Evolutionary conservation across 2,113 vertebrate species (phyloP), one percentile per base, ranked within the genome.

Genomic region (Lates calcarifer): DNA sequence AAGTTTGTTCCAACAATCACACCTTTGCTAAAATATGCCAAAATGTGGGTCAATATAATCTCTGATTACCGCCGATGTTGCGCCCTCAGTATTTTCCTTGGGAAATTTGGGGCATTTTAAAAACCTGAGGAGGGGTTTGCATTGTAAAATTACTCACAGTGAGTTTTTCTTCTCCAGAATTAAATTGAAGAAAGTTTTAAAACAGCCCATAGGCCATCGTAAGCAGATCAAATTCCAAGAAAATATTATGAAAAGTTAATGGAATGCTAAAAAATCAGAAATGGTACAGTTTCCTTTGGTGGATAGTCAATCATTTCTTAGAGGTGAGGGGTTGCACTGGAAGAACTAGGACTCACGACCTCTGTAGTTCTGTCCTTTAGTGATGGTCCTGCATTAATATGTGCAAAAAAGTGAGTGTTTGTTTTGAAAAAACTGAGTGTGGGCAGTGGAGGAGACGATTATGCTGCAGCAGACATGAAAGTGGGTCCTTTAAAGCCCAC

Each of bases 401-500:
- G 39, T 41, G 39, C 39, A 14, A 41, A 41, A 41, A 41, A 5
- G 43, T 53, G 31, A n/a, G 33, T 28, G 37, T 37, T 22, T 56
- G 13, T 41, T 66, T 73, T 65, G 9, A 9, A 41, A 6, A 33
- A 62, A 74, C 10, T 45, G 35, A 13, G 39, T 41, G 11, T 43
- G 20, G 20, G 29, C 24, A 3, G 41, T 8, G 39, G 43, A 69
- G 24, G 39, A 35, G 39, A 68, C 18, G 63, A 70, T 74, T 2
- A 35, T 31, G 28, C 43, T 13, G 51, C 67, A 78, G 37, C 41
- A 11, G 2, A 55, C 73, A 18, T 61, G 29, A 61, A 39, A 18
- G 20, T 11, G 53, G 35, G 53, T 26, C 45, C 15, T 45, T 76
- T 79, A 22, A 82, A 75, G 22, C 53, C 68, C 4, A 12, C 65